Evolutionary conservation across 2,888 invertebrate species (phyloP), one percentile per base, ranked within the genome.

Genomic region (Trissolcus japonicus): DNA sequence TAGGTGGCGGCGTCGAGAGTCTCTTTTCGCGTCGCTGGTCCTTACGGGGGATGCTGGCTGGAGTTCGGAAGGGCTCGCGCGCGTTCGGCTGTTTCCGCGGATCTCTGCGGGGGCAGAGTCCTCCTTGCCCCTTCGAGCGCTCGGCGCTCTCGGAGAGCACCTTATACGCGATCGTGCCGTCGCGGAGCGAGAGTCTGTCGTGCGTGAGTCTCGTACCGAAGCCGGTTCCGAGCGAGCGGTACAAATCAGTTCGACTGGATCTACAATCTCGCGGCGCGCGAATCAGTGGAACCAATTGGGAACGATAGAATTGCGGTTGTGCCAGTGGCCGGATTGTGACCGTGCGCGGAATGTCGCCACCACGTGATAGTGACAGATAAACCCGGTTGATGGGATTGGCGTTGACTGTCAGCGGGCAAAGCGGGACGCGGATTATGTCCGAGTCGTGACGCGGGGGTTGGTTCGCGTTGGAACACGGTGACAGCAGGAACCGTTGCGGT

Each of bases 71-170:
- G 55, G 9, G 40, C n/a, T 69, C 88, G 88, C 68, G 7, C 19
- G 2, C 0, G 54, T 68, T 86, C 88, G 88, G 79, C 67, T 65
- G 59, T 83, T 79, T 85, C 85, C 88, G 88, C 80, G 82, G 87
- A 88, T 86, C 88, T 87, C 86, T 88, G 88, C 88, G 88, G 88
- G 88, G 88, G 88, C 86, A 87, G 83, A 85, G 86, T 84, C 86
- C 83, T 83, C 83, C 73, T 80, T 66, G 62, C 71, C 77, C 75
- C 66, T 69, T 80, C 57, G 76, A 77, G 76, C 76, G 69, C 78
- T 72, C 77, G 78, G 79, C 79, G 78, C 73, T 75, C 76, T 68
- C 61, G 68, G 55, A 79, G 78, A 57, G 80, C 76, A 75, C 80
- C 82, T 81, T 80, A 83, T 82, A 81, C 82, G 83, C 81, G 83